phyloP scores from a whole-genome alignment of 2,113 vertebrate species.

The Engraulis encrasicolus region DNA sequence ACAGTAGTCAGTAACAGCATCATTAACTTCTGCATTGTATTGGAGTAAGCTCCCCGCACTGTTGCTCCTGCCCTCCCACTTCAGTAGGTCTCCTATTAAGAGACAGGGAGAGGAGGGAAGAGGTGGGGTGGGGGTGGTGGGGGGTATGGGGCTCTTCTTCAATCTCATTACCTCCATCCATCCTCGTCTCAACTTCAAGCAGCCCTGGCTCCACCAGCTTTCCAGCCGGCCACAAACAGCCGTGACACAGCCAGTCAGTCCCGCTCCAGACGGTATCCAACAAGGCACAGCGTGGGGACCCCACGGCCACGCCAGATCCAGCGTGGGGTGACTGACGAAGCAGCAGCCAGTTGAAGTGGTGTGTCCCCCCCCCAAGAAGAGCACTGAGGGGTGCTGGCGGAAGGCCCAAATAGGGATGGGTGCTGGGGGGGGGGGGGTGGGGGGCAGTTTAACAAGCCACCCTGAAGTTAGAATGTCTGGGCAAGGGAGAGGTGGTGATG shows the following conservation, averaged over 20 bases:
- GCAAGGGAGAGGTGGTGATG: slow-evolving; percentile 15
- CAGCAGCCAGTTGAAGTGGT: slow-evolving; percentile 46
- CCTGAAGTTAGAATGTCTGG: slow-evolving; percentile 50
- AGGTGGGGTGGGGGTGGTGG: no score
- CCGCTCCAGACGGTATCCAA: slow-evolving; percentile 69
- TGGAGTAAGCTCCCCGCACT: slow-evolving; percentile 40
- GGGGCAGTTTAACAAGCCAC: slow-evolving; percentile 47
- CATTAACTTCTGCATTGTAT: slow-evolving; percentile 49
- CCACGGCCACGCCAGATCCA: slow-evolving; percentile 58
- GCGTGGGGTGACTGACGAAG: slow-evolving; percentile 68
- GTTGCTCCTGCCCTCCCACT: slow-evolving; percentile 51
- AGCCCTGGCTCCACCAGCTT: no score
- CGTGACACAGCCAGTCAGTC: slow-evolving; percentile 55
- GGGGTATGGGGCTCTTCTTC: no score
- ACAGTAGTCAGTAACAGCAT: slow-evolving; percentile 53
- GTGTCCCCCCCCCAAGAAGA: neutral
- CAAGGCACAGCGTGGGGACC: slow-evolving; percentile 57
- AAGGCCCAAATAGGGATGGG: no score
- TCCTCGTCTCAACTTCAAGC: slow-evolving; percentile 27
- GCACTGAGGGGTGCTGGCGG: neutral
- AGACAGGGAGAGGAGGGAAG: no score
- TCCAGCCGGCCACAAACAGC: slow-evolving; percentile 49
- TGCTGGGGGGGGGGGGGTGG: slow-evolving; percentile 51
- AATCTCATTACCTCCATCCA: slow-evolving; percentile 64
- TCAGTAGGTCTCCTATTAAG: slow-evolving; percentile 63